Evolutionary conservation across 2,888 invertebrate species (phyloP), one percentile per base, ranked within the genome.

Genomic region (Catocala fraxini): DNA sequence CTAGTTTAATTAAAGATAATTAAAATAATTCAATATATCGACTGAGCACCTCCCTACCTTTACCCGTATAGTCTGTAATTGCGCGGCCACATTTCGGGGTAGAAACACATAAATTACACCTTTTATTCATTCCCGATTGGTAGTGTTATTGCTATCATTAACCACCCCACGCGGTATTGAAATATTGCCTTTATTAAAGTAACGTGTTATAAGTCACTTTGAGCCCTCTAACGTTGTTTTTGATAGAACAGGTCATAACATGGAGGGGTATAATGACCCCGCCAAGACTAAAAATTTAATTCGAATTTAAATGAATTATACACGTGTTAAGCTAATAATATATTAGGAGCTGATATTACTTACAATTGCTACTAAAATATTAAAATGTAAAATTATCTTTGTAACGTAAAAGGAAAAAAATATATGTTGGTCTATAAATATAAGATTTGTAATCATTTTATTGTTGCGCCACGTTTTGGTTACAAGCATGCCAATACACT

Each of bases 51-150:
- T 77, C 83, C 65, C 83, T 84, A 77, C 59, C 51, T 57, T 48
- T 57, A 11, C 81, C 74, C 71, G 71, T 76, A 76, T 73, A 78
- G 81, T 73, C 81, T 77, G 88, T 91, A 90, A 92, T 91, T 90
- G 90, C 87, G 79, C 82, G 83, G 84, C 88, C 87, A 86, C 88
- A 86, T 84, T 91, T 89, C 78, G 88, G 89, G 88, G 86, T 82
- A 80, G 81, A 81, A 85, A 84, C 87, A 87, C 90, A 92, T 93
- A 92, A 92, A 93, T 93, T 91, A 89, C 87, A 85, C 89, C 89
- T 91, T 92, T 91, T 91, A 92, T 91, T 88, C 89, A 84, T 89
- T 87, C 87, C 82, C 89, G 86, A 91, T 91, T 86, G 85, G 82
- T 72, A 79, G 79, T 87, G 83, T 86, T 91, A 92, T 89, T 90